Conservation (phyloP, 2,797 vertebrate genomes). For the Eulemur coronatus region DNA sequence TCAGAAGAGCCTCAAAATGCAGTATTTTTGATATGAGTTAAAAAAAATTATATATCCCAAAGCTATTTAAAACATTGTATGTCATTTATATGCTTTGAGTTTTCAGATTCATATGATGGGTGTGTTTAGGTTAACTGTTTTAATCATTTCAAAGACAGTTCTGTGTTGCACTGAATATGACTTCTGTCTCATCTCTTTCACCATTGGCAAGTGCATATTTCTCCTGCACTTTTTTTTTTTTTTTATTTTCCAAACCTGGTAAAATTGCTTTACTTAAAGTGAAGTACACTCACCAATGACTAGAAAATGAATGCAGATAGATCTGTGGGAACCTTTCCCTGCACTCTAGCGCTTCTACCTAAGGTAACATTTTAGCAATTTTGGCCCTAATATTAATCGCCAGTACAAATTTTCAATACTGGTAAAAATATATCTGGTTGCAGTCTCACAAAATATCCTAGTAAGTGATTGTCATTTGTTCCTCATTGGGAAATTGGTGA, state of each 20-base stretch:
- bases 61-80: not conserved
- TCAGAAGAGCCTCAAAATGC: slow-evolving; percentile 23
- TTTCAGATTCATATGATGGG: not conserved
- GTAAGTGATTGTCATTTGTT: not conserved
- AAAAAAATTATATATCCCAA: not conserved
- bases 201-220: not conserved
- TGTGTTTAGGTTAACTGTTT: not conserved
- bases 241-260: not conserved
- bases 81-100: not conserved
- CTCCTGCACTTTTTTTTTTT: not conserved
- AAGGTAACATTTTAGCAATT: not conserved
- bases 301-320: not conserved
- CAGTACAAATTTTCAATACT: not conserved
- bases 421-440: not conserved
- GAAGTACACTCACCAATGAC: not conserved
- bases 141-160: not conserved
- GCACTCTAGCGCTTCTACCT: not conserved
- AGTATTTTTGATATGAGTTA: not conserved
- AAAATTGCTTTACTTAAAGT: not conserved
- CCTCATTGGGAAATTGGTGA: not conserved
- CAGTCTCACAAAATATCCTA: not conserved
- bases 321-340: not conserved
- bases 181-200: not conserved
- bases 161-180: not conserved
- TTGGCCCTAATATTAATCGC: not conserved